phyloP scores from a whole-genome alignment of 2,888 invertebrate species.

The Himalopsyche japonica region DNA sequence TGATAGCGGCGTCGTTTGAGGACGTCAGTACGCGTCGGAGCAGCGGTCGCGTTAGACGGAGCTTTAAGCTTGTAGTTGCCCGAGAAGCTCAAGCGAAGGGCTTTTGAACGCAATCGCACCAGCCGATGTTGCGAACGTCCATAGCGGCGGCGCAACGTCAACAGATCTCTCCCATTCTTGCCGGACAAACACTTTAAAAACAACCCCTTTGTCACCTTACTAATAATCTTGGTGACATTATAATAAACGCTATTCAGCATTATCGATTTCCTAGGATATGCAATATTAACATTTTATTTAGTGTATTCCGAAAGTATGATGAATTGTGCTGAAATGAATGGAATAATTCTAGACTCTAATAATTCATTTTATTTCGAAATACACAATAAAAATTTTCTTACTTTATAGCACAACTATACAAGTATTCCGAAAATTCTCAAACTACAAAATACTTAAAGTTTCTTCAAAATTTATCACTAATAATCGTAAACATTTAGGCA shows the following conservation, averaged over 20 bases:
- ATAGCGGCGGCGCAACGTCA: background rate
- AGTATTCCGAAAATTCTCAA: too few species aligned
- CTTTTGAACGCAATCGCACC: background rate
- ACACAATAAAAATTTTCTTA: too few species aligned
- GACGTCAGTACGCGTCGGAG: slow-evolving; percentile 10
- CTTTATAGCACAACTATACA: too few species aligned
- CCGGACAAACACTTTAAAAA: background rate
- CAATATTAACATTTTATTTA: background rate
- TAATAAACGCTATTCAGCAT: background rate
- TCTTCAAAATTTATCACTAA: too few species aligned
- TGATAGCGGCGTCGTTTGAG: background rate
- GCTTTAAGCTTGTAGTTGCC: slow-evolving; percentile 1
- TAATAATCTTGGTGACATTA: background rate
- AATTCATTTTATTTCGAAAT: too few species aligned
- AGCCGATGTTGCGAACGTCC: background rate
- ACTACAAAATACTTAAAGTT: too few species aligned
- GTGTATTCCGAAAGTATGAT: too few species aligned
- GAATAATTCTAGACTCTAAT: too few species aligned
- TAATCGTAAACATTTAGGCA: too few species aligned
- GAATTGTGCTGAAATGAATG: too few species aligned
- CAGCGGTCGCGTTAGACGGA: slow-evolving; percentile 9
- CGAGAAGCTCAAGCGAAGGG: background rate
- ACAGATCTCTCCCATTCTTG: background rate
- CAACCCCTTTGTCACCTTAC: background rate
- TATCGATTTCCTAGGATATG: background rate